These are phyloP conservation scores for Ostrea edulis DNA, from an alignment of 1,140 invertebrate species.

Conservation along the genomic window DNA sequence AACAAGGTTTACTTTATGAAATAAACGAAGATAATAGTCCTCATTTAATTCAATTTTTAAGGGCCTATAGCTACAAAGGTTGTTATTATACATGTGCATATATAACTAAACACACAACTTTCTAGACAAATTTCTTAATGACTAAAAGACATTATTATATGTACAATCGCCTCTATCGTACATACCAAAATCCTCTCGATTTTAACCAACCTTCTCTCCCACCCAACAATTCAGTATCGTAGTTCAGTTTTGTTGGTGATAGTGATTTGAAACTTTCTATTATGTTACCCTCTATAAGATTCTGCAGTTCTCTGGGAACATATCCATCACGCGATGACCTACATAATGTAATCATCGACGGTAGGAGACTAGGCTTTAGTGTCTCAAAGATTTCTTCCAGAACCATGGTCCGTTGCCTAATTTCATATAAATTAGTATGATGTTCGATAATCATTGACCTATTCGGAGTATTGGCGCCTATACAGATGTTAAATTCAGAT, in stretches of 20 bases:
- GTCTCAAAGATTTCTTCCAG: constrained; percentile 50
- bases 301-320: constrained; percentile 66
- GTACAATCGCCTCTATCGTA: background rate
- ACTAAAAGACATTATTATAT: no score
- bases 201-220: constrained; percentile 70
- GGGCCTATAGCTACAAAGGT: no score
- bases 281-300: constrained; percentile 64
- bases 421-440: constrained; percentile 44
- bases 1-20: no score
- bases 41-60: no score
- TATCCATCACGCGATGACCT: constrained; percentile 72
- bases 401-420: constrained; percentile 45
- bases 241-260: constrained; percentile 50
- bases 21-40: no score
- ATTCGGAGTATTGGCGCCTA: constrained; percentile 60
- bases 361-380: constrained; percentile 40
- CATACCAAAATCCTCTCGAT: background rate
- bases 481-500: constrained; percentile 59
- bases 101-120: no score
- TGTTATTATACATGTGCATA: no score
- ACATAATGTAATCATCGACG: constrained; percentile 63
- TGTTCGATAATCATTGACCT: constrained; percentile 47
- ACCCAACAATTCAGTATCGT: constrained; percentile 69
- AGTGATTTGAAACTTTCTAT: constrained; percentile 53
- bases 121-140: background rate